A percentile compares a stretch with the other conserved stretches of the same genome.
Evolutionary conservation across 2,888 invertebrate species (phyloP).

Genomic region (Lochmaea crataegi): DNA sequence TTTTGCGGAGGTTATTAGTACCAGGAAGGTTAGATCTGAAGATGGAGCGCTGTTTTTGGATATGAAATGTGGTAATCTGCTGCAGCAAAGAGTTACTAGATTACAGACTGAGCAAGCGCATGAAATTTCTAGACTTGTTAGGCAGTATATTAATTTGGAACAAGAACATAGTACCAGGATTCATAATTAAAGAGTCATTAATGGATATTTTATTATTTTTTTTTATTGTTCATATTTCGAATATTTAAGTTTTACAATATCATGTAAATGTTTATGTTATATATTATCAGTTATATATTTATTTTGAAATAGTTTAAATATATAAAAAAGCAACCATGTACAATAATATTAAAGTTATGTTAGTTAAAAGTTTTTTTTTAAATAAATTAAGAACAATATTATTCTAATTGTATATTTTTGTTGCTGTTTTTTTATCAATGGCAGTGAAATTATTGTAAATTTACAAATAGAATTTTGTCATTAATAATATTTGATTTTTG

Average conservation of each 20-base stretch:
- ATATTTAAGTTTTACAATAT: background rate
- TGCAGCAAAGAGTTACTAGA: conserved; percentile 94
- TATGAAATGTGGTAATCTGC: conserved; percentile 96
- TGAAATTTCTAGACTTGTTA: conserved; percentile 94
- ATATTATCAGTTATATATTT: conserved; percentile 28
- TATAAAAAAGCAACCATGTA: conserved; percentile 23
- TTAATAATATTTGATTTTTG: background rate
- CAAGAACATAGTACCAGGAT: conserved; percentile 66
- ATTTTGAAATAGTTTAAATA: conserved; percentile 17
- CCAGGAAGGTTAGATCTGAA: conserved; percentile 90
- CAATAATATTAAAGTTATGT: conserved; percentile 17
- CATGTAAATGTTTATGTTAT: conserved; percentile 29
- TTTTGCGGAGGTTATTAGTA: conserved; percentile 95
- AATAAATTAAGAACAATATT: background rate
- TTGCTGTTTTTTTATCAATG: background rate
- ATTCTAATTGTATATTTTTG: background rate
- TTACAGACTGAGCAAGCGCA: conserved; percentile 98
- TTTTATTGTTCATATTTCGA: too few relatives aligned
- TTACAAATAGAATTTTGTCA: too few relatives aligned
- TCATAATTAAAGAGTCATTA: background rate
- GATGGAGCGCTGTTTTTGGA: conserved; percentile 93
- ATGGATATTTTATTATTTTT: too few relatives aligned
- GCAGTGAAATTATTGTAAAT: too few relatives aligned
- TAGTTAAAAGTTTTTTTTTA: conserved; percentile 1
- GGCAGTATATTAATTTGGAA: conserved; percentile 96